A percentile compares a stretch with the other conserved stretches of the same genome.
Evolutionary conservation across 2,113 vertebrate genomes (phyloP).

Genomic region (Scalopus aquaticus): DNA sequence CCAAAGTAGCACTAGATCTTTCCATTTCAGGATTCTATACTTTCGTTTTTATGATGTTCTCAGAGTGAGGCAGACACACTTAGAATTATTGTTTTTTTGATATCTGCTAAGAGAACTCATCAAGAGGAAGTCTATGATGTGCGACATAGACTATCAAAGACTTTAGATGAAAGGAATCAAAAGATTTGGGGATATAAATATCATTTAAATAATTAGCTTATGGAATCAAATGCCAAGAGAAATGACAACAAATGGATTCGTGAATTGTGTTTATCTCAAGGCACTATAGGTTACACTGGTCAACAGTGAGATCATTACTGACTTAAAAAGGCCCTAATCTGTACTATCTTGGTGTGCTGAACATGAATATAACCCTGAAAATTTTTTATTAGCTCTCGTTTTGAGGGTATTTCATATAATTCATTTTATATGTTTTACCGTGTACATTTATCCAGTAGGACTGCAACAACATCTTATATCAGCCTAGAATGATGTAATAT

Average conservation of each 20-base stretch:
- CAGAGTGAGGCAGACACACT: background rate
- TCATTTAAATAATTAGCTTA: slow-evolving; percentile 46
- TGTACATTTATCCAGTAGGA: too few species aligned
- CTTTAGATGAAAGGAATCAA: slow-evolving; percentile 30
- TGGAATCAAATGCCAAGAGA: slow-evolving; percentile 29
- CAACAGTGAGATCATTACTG: too few species aligned
- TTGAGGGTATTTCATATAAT: too few species aligned
- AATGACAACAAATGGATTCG: slow-evolving; percentile 15
- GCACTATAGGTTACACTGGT: too few species aligned
- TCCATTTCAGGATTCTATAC: slow-evolving; percentile 31
- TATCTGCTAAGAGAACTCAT: slow-evolving; percentile 5
- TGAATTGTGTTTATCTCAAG: background rate
- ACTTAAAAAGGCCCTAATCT: too few species aligned
- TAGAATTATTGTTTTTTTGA: slow-evolving; percentile 21
- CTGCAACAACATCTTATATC: too few species aligned
- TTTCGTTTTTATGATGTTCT: slow-evolving; percentile 34
- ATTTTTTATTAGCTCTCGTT: too few species aligned
- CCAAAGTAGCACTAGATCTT: background rate
- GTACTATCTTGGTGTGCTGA: too few species aligned
- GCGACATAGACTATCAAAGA: slow-evolving; percentile 3
- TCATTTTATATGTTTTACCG: too few species aligned
- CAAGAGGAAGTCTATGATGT: background rate
- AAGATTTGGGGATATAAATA: slow-evolving; percentile 22
- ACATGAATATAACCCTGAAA: too few species aligned
- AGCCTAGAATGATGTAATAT: too few species aligned